Evolutionary conservation across 2,888 invertebrate species (phyloP).

Genomic region (Epinotia ramella): DNA sequence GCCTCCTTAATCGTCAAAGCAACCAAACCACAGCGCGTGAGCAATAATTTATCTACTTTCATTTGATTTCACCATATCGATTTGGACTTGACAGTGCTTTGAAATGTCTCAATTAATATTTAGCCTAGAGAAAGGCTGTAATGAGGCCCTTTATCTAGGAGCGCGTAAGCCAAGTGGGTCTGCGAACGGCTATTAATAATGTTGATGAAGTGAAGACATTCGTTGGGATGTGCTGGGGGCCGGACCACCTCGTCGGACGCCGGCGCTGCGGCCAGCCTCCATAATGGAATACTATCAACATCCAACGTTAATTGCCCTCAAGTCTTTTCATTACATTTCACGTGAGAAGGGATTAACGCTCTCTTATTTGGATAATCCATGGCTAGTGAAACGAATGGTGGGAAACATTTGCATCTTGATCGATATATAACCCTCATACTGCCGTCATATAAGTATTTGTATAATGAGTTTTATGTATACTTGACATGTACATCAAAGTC

Average conservation of each 20-base stretch:
- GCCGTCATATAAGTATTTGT: neutral
- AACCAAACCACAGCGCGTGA: conserved; percentile 51
- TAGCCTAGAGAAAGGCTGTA: conserved; percentile 81
- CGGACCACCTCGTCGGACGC: conserved; percentile 68
- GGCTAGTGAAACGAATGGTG: conserved; percentile 59
- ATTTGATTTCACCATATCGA: conserved; percentile 69
- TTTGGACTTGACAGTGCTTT: conserved; percentile 69
- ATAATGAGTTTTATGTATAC: conserved; percentile 1
- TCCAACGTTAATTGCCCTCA: conserved; percentile 71
- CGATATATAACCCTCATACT: conserved; percentile 55
- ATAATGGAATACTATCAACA: conserved; percentile 67
- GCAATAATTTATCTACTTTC: conserved; percentile 66
- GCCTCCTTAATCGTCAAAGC: conserved; percentile 65
- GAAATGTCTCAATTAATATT: conserved; percentile 83
- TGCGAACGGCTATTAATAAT: conserved; percentile 73
- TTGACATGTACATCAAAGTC: neutral
- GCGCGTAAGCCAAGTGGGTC: conserved; percentile 82
- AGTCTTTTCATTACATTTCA: conserved; percentile 74
- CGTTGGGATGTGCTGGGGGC: conserved; percentile 59
- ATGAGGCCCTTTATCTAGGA: conserved; percentile 77
- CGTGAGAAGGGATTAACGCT: conserved; percentile 77
- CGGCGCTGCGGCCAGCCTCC: conserved; percentile 55
- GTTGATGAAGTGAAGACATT: conserved; percentile 75
- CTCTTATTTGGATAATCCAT: conserved; percentile 77
- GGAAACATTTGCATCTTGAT: conserved; percentile 63